Evolutionary conservation across 92 coral and sea anemone genomes (phyloP), one percentile per base, ranked within the genome.

Genomic region (Umimayanthus chanpuru): DNA sequence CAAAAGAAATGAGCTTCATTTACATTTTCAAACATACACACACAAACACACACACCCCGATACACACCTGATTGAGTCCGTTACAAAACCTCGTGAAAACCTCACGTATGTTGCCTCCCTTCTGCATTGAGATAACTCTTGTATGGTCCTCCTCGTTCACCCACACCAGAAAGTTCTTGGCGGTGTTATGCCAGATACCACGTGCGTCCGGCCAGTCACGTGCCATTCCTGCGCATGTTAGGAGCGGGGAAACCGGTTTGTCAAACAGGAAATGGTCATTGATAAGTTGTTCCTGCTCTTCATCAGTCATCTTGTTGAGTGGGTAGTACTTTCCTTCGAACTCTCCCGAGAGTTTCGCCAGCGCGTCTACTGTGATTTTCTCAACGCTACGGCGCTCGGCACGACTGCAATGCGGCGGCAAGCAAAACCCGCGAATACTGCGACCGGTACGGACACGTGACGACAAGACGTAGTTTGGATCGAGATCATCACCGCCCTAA

Each of bases 161-260:
- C 98, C 98, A 96, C 26, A 96, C 98, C 82, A 96, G 86, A 81
- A 96, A 95, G 87, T 95, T 96, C 82, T 96, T 96, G 86, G 91
- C 93, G 21, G 95, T 94, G 84, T 96, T 96, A 85, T 96, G 98
- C 98, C 98, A 96, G 70, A 96, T 96, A 79, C 98, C 98, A 66
- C 98, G 96, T 18, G 93, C 98, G 85, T 96, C 98, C 72, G 98
- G 98, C 98, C 98, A 96, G 85, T 96, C 98, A 14, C 98, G 96
- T 56, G 98, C 98, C 98, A 96, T 96, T 16, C 98, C 98, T 20
- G 98, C 95, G 85, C 95, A 93, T 23, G 96, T 93, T 81, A 96
- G 84, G 32, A 96, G 90, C 3, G 98, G 98, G 0, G 98, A 96
- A 12, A 96, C 98, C 0, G 98, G 98, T 85, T 96, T 96, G 90